phyloP scores from a whole-genome alignment of 2,113 vertebrate genomes.

The Saguinus imperator region DNA sequence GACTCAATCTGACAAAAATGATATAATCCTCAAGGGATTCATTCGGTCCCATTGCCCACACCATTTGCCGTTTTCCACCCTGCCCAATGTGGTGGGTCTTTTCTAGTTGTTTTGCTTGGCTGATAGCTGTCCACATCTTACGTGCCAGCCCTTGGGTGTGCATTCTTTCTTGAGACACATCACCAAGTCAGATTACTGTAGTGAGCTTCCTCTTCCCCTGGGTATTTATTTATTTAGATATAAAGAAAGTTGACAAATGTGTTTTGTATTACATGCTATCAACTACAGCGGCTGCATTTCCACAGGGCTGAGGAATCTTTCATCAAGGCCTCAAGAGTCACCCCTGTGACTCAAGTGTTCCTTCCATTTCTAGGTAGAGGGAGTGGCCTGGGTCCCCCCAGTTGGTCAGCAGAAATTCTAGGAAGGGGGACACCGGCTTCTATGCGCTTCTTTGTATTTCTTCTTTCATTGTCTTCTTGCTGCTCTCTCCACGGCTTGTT shows the following conservation, averaged over 20 bases:
- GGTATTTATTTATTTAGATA: constrained; percentile 45
- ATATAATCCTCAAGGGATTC: constrained; percentile 80
- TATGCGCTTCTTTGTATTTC: not conserved
- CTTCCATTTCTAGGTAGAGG: not conserved
- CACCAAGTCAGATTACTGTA: constrained; percentile 61
- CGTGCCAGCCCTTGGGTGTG: constrained; percentile 45
- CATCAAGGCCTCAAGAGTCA: not conserved
- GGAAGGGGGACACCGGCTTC: not conserved
- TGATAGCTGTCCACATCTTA: not conserved
- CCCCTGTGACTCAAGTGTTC: not conserved
- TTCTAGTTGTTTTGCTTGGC: constrained; percentile 24
- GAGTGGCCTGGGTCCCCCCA: not conserved
- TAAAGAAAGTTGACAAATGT: constrained; percentile 46
- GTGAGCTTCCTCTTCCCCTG: not conserved
- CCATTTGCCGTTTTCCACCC: constrained; percentile 61
- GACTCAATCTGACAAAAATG: constrained; percentile 81
- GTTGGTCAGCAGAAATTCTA: not conserved
- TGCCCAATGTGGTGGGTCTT: constrained; percentile 60
- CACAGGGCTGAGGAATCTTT: constrained; percentile 41
- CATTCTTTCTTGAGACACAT: constrained; percentile 72
- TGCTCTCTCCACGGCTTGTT: not conserved
- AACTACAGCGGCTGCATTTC: not conserved
- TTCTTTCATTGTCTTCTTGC: not conserved
- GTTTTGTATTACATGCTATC: constrained; percentile 67
- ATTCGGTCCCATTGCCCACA: constrained; percentile 68